Base-by-base conservation (phyloP, 2,888 invertebrate genomes). In the Apodemia mormo region DNA sequence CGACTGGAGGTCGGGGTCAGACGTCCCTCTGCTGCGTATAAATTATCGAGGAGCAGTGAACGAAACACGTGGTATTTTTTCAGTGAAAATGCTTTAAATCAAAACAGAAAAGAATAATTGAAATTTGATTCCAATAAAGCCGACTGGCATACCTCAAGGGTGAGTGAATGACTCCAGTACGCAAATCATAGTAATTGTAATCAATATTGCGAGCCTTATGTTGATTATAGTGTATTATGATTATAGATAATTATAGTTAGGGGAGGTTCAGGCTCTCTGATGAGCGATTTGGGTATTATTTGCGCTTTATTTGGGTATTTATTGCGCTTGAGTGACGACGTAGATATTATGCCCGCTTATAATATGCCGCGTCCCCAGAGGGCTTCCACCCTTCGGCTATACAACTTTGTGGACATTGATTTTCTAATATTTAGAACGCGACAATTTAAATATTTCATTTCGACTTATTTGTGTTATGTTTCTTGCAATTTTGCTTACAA, bases 251-350 rank as follows among this genome's bases (percentile, higher is more conserved):
- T 93, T 92, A 91, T 90, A 90, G 89, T 85, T 83, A 84, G 61
- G 88, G 89, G 85, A 82, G 85, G 85, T 82, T 80, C 81, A 81
- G 84, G 83, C 80, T 81, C 82, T 79, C 86, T 92, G 91, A 92
- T 91, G 91, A 91, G 90, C 93, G 93, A 94, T 94, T 94, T 94
- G 94, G 94, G 94, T 94, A 94, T 94, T 94, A 94, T 94, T 94
- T 94, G 94, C 94, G 94, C 94, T 94, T 94, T 94, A 94, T 94
- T 94, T 94, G 89, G 93, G 94, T 94, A 94, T 94, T 94, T 94
- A 94, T 94, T 94, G 92, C 94, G 92, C 93, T 90, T 82, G 89
- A 90, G 90, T 94, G 93, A 92, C 90, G 88, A 82, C 90, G 93
- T 93, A 90, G 92, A 93, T 93, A 92, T 92, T 87, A 85, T 87